Evolutionary conservation across 2,888 invertebrate genomes (phyloP).

Genomic region (Fragum fragum): DNA sequence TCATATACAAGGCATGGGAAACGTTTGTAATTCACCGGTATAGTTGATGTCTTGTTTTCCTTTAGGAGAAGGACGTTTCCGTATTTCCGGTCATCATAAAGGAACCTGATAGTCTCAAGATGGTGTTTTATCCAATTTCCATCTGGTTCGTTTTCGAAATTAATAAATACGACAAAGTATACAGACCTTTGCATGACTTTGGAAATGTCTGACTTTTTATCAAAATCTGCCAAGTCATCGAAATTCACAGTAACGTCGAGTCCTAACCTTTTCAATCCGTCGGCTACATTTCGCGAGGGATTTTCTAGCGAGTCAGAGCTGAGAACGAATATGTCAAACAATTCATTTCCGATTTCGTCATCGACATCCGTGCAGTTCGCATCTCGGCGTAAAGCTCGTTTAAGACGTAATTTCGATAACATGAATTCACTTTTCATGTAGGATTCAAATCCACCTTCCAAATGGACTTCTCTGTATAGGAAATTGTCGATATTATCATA

Average conservation of each 20-base stretch:
- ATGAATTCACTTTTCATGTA: slow-evolving; percentile 13
- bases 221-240: neutral
- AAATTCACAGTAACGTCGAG: neutral
- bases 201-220: neutral
- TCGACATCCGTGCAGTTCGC: neutral
- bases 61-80: neutral
- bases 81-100: neutral
- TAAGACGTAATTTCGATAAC: slow-evolving; percentile 31
- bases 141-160: neutral
- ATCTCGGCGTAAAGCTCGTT: slow-evolving; percentile 20
- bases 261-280: neutral
- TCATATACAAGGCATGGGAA: neutral
- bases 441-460: slow-evolving; percentile 39
- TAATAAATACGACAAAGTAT: neutral
- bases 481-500: neutral
- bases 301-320: neutral
- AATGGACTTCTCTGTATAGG: slow-evolving; percentile 25
- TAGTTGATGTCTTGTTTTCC: neutral
- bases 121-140: neutral
- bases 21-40: neutral
- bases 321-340: neutral
- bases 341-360: neutral
- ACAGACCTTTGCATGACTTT: neutral
- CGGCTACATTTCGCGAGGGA: neutral
- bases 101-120: neutral